phyloP scores from a whole-genome alignment of 2,888 invertebrate species.

The Caenorhabditis zanzibari region DNA sequence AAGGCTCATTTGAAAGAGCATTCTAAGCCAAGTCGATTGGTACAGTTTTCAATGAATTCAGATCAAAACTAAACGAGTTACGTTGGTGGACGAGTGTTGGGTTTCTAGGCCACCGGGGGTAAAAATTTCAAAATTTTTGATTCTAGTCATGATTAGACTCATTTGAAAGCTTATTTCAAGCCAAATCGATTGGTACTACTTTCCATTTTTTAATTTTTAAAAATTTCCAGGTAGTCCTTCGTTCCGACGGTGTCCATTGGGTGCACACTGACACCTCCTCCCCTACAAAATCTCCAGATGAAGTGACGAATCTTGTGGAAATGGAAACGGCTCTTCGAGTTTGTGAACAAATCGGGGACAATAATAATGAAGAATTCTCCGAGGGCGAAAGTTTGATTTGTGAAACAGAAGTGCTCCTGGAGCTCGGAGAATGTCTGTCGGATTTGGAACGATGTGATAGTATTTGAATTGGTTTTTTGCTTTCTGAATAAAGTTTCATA shows the following conservation, averaged over 20 bases:
- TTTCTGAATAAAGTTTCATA: not conserved
- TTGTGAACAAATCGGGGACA: slow-evolving; percentile 75
- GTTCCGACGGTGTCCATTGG: slow-evolving; percentile 79
- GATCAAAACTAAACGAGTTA: no score
- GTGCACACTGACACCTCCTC: slow-evolving; percentile 67
- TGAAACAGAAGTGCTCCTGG: slow-evolving; percentile 69
- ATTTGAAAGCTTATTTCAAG: no score
- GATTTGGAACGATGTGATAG: slow-evolving; percentile 55
- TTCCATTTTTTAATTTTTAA: no score
- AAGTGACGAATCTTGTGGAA: slow-evolving; percentile 73
- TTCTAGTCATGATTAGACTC: no score
- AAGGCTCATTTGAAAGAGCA: no score
- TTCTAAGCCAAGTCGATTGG: no score
- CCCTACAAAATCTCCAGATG: slow-evolving; percentile 74
- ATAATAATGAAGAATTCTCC: slow-evolving; percentile 70
- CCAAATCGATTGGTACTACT: no score
- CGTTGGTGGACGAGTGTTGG: no score
- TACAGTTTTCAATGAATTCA: no score
- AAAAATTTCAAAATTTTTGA: no score
- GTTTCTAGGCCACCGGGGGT: no score
- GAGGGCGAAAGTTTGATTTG: slow-evolving; percentile 65
- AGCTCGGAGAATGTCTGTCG: slow-evolving; percentile 49
- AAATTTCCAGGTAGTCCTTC: slow-evolving; percentile 71
- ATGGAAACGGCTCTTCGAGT: slow-evolving; percentile 72
- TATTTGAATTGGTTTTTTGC: slow-evolving; percentile 11